Base-by-base conservation (phyloP, 2,888 invertebrate genomes). In the Cerastis rubricosa region DNA sequence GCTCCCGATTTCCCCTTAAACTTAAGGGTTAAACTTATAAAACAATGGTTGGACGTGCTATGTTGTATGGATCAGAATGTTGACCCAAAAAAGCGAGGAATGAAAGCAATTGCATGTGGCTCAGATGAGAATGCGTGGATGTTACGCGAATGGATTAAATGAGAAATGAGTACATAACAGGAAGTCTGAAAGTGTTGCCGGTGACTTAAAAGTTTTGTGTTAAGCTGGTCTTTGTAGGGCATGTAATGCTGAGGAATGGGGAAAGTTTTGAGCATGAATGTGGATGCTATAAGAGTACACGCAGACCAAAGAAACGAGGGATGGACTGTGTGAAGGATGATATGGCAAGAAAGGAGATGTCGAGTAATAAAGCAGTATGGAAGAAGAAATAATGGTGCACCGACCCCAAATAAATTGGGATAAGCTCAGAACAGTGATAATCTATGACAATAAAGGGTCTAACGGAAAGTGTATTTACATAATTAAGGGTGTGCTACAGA, bases 61-160 rank as follows among this genome's bases (percentile, higher is more conserved):
- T 54, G n/a, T n/a, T 54, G 54, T 54, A 12, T n/a, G 54, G 54
- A 54, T 54, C 54, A 54, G n/a, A 54, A n/a, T 54, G 54, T n/a
- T 11, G 1, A 0, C 1, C 1, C 5, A 54, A n/a, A 54, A 54
- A 54, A 54, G n/a, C 5, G 54, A n/a, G n/a, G n/a, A 12, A n/a
- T 54, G n/a, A 54, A 54, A 22, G n/a, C 12, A 12, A 4, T 54
- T 54, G 12, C 54, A 12, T 54, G 12, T 12, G n/a, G n/a, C n/a
- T 54, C 1, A 11, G 22, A 51, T 51, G 9, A 51, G n/a, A 54
- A 51, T n/a, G 11, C n/a, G 11, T 54, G 54, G 11, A 2, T 54
- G 54, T n/a, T n/a, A n/a, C 54, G 3, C n/a, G 54, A n/a, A 54
- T n/a, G 12, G n/a, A n/a, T 54, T 11, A 54, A n/a, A 54, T 4